phyloP scores from a whole-genome alignment of 2,113 vertebrate genomes.

The Penelope pileata region DNA sequence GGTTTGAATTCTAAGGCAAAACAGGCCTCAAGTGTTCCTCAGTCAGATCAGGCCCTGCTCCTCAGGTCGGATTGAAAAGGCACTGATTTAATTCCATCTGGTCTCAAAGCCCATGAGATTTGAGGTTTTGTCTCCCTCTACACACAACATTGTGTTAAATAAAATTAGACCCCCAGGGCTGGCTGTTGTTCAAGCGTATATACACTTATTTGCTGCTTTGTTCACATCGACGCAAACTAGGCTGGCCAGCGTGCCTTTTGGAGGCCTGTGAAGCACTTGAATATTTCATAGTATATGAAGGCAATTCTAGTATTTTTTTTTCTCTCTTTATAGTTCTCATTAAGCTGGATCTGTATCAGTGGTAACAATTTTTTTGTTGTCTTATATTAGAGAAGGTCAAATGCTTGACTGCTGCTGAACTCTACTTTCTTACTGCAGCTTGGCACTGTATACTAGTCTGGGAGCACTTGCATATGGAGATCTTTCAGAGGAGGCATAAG shows the following conservation, averaged over 20 bases:
- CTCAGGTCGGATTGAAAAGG: neutral
- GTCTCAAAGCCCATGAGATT: neutral
- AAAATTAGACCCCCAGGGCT: neutral
- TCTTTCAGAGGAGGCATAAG: neutral
- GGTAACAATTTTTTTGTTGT: neutral
- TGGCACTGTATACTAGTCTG: neutral
- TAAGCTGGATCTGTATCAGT: neutral
- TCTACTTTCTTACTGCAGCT: neutral
- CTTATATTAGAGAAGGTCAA: neutral
- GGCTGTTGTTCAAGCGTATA: neutral
- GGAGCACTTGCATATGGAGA: neutral
- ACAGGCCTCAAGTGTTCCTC: neutral
- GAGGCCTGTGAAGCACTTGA: neutral
- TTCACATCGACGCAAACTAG: neutral
- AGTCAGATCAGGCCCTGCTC: neutral
- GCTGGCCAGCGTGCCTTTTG: neutral
- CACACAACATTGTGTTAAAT: neutral
- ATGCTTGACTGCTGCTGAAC: neutral
- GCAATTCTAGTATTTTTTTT: neutral
- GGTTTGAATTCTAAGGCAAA: conserved; percentile 34
- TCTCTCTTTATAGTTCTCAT: neutral
- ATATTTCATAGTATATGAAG: neutral
- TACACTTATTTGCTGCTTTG: neutral
- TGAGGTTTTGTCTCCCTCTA: neutral
- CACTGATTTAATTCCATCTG: conserved; percentile 16